Evolutionary conservation across 1,140 invertebrate genomes (phyloP), one percentile per base, ranked within the genome.

Genomic region (Bombus ignitus): DNA sequence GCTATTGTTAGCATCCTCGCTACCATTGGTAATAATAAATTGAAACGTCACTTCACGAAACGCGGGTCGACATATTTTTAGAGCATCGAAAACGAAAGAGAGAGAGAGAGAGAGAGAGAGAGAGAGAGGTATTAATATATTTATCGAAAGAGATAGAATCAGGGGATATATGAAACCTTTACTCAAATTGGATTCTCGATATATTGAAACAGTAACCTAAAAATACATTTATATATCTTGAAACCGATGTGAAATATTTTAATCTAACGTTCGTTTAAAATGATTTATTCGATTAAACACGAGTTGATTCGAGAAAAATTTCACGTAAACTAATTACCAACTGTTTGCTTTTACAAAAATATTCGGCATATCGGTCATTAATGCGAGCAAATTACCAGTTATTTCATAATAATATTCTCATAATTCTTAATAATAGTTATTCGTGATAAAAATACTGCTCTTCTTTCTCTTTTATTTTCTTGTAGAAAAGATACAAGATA

Each of bases 41-140:
- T 90, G 88, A 92, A 93, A 93, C 91, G 89, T 90, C 91, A 93
- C 92, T 93, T 92, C 90, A 92, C 86, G 93, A 94, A 94, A 94
- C 93, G 90, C 94, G 89, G 94, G 94, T 95, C 94, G 94, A 92
- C 83, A 87, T 95, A 95, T 94, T 94, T 95, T 94, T 94, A 94
- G 94, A 76, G 28, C 71, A 57, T 83, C 83, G 88, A 80, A 83
- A 87, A 79, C 76, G 85, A 57, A 77, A 77, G 78, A 53, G 82
- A 85, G 57, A 88, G 86, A 86, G 81, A 18, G 5, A 47, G 85
- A 39, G 37, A 35, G 35, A 57, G 77, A 77, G 75, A 35, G 35
- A 57, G 77, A 77, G 75, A 88, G 86, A 86, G 78, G 18, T 53
- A 53, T 22, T 53, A 22, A 53, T 53, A 53, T 53, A 86, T 75